Base-by-base conservation (phyloP, 2,888 invertebrate species). In the Panopea generosa region DNA sequence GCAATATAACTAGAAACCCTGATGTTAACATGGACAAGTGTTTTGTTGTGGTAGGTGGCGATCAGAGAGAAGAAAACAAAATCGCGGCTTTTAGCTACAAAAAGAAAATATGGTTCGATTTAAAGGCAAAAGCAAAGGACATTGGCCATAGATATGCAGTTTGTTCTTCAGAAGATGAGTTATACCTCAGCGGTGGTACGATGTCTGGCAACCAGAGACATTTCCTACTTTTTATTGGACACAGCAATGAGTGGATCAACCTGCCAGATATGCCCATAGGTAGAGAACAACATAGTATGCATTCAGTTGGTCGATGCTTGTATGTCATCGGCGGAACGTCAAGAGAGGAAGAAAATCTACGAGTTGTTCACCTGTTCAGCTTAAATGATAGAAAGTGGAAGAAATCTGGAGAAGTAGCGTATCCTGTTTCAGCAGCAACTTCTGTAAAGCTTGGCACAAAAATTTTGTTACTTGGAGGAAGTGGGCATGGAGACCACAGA, bases 171-270 rank as follows among this genome's bases (percentile, higher is more conserved):
- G 72, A 66, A 16, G 53, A 61, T 47, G 20, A 55, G 0, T 27
- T 79, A 45, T 79, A 72, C 53, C n/a, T 79, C 2, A 75, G 69
- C 61, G 79, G 79, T 16, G 79, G 79, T 7, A 61, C 22, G 3
- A 43, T 26, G 7, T 26, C 53, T 22, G 52, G 14, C n/a, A 50
- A 62, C n/a, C 60, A 55, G 27, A 53, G 40, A 29, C 16, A 29
- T 16, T 72, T 79, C n/a, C 18, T 79, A 20, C 22, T 33, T 11
- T 75, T 69, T 56, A 45, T 9, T 45, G 20, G n/a, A 4, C 6
- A 45, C 16, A 20, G 16, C 6, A 59, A 57, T 7, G 7, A 22
- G 0, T 79, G 75, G 70, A n/a, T 33, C 1, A 45, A 20, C 4
- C 60, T 68, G 7, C 14, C 22, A 16, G 18, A 56, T 16, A 61